Percentiles rank a stretch among this genome's conserved stretches.
These are phyloP conservation scores for Caenorhabditis elegans DNA, from an alignment of 1,140 invertebrate genomes.

Conservation along the genomic window WBcel235 BX284606.5:11733001-11733500, in stretches of 20 bases:
- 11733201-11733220: conserved; percentile 30
- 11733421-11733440: no score
- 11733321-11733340: background rate
- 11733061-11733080: conserved; percentile 9
- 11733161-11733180: background rate
- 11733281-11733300: background rate
- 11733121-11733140: conserved; percentile 18
- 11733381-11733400: background rate
- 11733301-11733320: background rate
- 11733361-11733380: background rate
- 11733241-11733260: conserved; percentile 31
- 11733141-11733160: conserved; percentile 40
- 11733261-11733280: conserved; percentile 27
- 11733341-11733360: background rate
- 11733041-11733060: conserved; percentile 18
- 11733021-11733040: conserved; percentile 13
- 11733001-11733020: background rate
- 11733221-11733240: conserved; percentile 24
- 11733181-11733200: conserved; percentile 26
- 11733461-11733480: no score
- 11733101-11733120: background rate
- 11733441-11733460: no score
- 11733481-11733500: no score
- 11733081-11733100: background rate
- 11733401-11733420: no score